These are phyloP conservation scores for Onychorhynchus coronatus DNA, from an alignment of 2,113 vertebrate genomes.

Conservation along the genomic window DNA sequence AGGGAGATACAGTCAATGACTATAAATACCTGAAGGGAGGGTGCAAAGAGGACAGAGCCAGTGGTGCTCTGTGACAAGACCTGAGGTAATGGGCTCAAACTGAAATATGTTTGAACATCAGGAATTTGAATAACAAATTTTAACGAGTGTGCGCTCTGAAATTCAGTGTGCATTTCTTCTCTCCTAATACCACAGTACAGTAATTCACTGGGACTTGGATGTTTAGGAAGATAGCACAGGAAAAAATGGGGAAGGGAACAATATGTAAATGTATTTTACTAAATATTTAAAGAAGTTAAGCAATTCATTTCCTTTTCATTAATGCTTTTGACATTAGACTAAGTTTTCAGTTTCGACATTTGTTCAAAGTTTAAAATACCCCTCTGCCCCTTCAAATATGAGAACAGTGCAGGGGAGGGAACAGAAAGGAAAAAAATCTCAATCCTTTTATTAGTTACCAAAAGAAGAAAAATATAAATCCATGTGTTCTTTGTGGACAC, in stretches of 20 bases:
- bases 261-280: neutral
- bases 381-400: neutral
- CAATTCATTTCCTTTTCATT: neutral
- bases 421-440: neutral
- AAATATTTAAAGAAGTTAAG: neutral
- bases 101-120: neutral
- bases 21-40: neutral
- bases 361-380: neutral
- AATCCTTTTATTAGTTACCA: neutral
- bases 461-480: neutral
- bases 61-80: neutral
- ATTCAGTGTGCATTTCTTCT: neutral
- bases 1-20: neutral
- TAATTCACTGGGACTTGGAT: neutral
- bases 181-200: neutral
- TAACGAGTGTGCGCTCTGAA: neutral
- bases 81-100: accelerated
- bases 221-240: neutral
- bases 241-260: neutral
- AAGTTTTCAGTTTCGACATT: neutral
- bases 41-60: neutral
- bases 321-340: neutral
- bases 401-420: neutral
- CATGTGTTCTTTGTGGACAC: neutral
- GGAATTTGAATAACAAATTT: neutral